A percentile compares a stretch with the other conserved stretches of the same genome.
Evolutionary conservation across 2,888 invertebrate genomes (phyloP).

Genomic region (Ganaspis brasiliensis): DNA sequence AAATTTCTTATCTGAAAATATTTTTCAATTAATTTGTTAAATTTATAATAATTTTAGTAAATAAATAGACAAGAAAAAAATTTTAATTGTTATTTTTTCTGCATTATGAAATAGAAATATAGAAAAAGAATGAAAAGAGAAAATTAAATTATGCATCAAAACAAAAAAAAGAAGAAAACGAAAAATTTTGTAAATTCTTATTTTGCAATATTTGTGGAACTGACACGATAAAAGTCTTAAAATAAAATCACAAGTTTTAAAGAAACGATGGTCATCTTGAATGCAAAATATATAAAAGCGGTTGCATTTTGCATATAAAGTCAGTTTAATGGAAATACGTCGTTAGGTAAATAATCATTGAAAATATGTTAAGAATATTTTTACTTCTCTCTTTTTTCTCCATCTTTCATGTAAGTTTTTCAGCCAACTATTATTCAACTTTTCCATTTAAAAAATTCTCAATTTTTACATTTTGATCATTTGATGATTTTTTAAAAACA

Average conservation of each 20-base stretch:
- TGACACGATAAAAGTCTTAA: constrained; percentile 1
- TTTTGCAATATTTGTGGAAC: not conserved
- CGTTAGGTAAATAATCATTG: constrained; percentile 6
- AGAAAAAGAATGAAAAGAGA: too few species aligned
- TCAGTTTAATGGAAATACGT: not conserved
- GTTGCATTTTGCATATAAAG: not conserved
- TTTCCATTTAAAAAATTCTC: not conserved
- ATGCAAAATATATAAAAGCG: not conserved
- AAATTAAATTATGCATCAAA: not conserved
- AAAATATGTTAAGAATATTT: not conserved
- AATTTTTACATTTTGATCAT: not conserved
- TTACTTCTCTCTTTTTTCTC: not conserved
- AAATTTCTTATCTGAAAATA: too few species aligned
- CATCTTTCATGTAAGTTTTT: constrained; percentile 2
- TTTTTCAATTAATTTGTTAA: too few species aligned
- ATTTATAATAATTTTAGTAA: too few species aligned
- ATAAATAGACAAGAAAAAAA: too few species aligned
- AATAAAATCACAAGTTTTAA: not conserved
- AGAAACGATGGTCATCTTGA: not conserved
- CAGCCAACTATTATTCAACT: not conserved
- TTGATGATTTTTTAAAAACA: too few species aligned
- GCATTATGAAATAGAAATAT: too few species aligned
- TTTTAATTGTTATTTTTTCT: too few species aligned
- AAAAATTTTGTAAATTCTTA: not conserved
- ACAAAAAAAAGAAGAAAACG: not conserved